Evolutionary conservation across 2,888 invertebrate species (phyloP), one percentile per base, ranked within the genome.

Genomic region (Holacanthella duospinosa): DNA sequence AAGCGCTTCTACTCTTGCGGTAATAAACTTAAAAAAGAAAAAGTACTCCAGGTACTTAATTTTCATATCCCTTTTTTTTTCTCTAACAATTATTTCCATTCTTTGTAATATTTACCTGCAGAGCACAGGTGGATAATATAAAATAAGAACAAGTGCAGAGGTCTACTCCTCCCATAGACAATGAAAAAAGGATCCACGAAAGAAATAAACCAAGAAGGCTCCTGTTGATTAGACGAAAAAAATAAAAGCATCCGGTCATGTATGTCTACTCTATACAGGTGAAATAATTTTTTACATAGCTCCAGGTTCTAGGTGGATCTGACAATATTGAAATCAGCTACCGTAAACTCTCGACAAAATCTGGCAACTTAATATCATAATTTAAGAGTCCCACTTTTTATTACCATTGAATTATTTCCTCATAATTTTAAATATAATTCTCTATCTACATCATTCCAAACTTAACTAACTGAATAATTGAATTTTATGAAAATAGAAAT

Each of bases 241-340:
- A 48, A 48, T 16, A 48, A 48, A 48, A 48, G 48, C 21, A 48
- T 48, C 48, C 48, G 48, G 48, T 48, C 48, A 48, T 48, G 48
- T 48, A 9, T 9, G 21, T 9, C 48, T 48, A 21, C n/a, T n/a
- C 16, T 36, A 36, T 36, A 16, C 16, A 16, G 36, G 16, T 36
- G 36, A 36, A 36, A 16, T 36, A 16, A 36, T 16, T 36, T 36
- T 16, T 16, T 6, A 9, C 16, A 16, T 36, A 36, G 9, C 9
- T 36, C 36, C 36, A 6, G 16, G 16, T 16, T 36, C 9, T 36
- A 9, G 36, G 6, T 36, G 36, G 6, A 6, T 36, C 36, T 36
- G 36, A 36, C 16, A 36, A 36, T 36, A 36, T 16, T 36, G 36
- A 36, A 16, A 16, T 16, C 9, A 36, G 36, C 9, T 36, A 36